Evolutionary conservation across 2,113 vertebrate species (phyloP).

Genomic region (Anarrhichthys ocellatus): DNA sequence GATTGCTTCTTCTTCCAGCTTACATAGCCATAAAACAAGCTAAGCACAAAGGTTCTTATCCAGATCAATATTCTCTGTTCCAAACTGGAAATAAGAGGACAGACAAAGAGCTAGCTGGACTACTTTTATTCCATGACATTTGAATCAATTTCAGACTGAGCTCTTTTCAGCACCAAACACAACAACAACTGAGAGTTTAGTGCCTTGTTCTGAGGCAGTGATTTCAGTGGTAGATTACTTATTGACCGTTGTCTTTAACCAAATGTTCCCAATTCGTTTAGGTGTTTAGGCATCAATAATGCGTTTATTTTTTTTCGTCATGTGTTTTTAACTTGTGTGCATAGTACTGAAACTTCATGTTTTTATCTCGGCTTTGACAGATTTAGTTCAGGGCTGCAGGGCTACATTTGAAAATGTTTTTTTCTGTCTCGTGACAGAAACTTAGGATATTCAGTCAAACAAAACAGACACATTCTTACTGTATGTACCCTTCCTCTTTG

Average conservation of each 20-base stretch:
- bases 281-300: not conserved
- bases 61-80: slow-evolving; percentile 65
- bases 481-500: not conserved
- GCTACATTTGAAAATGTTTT: not conserved
- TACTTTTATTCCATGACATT: slow-evolving; percentile 45
- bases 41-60: slow-evolving; percentile 62
- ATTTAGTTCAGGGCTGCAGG: not conserved
- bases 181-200: slow-evolving; percentile 35
- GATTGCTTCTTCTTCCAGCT: slow-evolving; percentile 45
- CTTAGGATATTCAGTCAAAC: not conserved
- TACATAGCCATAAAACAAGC: slow-evolving; percentile 63
- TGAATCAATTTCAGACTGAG: slow-evolving; percentile 51
- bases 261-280: slow-evolving; percentile 10
- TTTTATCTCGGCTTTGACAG: not conserved
- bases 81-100: slow-evolving; percentile 51
- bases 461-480: not conserved
- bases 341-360: not conserved
- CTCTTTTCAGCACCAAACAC: slow-evolving; percentile 16
- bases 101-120: slow-evolving; percentile 56
- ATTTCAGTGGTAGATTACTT: slow-evolving; percentile 14
- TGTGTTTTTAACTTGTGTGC: not conserved
- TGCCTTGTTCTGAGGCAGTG: slow-evolving; percentile 2
- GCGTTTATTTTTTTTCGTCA: not conserved
- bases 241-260: slow-evolving; percentile 26
- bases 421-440: not conserved